Evolutionary conservation across 2,113 vertebrate genomes (phyloP).

Genomic region (Arvicanthis niloticus): DNA sequence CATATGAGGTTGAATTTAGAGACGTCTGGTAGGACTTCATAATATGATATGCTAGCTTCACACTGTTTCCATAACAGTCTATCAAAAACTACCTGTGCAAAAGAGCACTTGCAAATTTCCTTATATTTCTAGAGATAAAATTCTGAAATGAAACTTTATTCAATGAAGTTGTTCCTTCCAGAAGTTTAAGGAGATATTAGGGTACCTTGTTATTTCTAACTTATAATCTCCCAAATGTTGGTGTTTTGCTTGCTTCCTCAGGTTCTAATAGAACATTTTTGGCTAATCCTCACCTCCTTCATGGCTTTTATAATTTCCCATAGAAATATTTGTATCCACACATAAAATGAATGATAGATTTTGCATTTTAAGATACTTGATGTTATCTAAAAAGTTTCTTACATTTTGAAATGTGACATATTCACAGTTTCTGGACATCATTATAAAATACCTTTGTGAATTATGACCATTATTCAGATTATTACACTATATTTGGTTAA

Average conservation of each 20-base stretch:
- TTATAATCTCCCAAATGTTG: neutral
- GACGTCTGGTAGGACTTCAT: neutral
- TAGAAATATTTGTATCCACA: neutral
- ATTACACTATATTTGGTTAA: neutral
- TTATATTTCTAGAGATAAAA: neutral
- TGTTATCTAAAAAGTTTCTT: neutral
- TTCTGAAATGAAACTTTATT: neutral
- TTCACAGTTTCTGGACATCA: neutral
- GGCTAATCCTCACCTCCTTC: neutral
- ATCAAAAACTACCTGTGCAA: neutral
- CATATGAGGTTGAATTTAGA: neutral
- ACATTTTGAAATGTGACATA: neutral
- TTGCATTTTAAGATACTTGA: neutral
- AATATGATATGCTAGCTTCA: neutral
- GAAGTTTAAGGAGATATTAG: neutral
- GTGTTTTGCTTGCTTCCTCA: neutral
- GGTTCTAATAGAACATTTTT: neutral
- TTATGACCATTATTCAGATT: neutral
- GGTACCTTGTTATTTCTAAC: neutral
- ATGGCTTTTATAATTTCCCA: neutral
- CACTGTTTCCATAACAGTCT: neutral
- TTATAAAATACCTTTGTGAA: neutral
- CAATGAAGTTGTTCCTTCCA: neutral
- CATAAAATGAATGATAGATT: neutral
- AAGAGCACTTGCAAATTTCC: neutral